Evolutionary conservation across 2,888 invertebrate species (phyloP).

Genomic region (Lasioglossum vierecki): DNA sequence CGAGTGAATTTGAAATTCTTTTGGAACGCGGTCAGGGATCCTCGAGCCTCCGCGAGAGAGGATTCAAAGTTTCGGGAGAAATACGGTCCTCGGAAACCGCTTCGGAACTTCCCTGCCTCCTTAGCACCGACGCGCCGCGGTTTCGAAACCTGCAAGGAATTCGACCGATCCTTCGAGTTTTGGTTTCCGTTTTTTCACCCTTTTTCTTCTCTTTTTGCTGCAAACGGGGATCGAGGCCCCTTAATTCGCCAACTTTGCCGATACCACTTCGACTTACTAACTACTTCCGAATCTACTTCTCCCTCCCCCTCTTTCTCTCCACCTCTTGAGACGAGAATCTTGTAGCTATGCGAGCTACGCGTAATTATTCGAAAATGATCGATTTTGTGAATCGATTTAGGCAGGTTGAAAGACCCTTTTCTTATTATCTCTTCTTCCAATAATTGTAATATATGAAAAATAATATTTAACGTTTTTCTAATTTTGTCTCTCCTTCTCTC

Average conservation of each 20-base stretch:
- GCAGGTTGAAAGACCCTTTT: too few species aligned
- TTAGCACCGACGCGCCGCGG: constrained; percentile 25
- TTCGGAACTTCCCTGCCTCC: constrained; percentile 15
- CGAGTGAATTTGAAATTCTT: constrained; percentile 40
- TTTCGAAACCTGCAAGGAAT: constrained; percentile 16
- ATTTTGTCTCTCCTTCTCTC: too few species aligned
- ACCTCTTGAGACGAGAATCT: constrained; percentile 5
- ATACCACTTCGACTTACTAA: constrained; percentile 6
- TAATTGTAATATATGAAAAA: too few species aligned
- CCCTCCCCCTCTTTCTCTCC: accelerated
- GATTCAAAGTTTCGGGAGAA: constrained; percentile 46
- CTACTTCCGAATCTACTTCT: not conserved
- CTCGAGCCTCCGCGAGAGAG: constrained; percentile 32
- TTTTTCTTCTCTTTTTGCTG: not conserved
- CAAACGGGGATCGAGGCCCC: constrained; percentile 26
- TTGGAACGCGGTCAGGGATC: constrained; percentile 25
- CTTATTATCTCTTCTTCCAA: too few species aligned
- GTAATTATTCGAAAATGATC: not conserved
- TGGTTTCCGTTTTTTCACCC: not conserved
- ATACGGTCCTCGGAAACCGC: constrained; percentile 30
- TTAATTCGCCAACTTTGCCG: constrained; percentile 33
- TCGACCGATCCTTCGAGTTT: constrained; percentile 24
- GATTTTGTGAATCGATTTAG: too few species aligned
- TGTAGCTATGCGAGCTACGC: not conserved
- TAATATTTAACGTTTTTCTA: too few species aligned